These are phyloP conservation scores for Aythya fuligula DNA, from an alignment of 2,797 vertebrate genomes.

Conservation along the genomic window DNA sequence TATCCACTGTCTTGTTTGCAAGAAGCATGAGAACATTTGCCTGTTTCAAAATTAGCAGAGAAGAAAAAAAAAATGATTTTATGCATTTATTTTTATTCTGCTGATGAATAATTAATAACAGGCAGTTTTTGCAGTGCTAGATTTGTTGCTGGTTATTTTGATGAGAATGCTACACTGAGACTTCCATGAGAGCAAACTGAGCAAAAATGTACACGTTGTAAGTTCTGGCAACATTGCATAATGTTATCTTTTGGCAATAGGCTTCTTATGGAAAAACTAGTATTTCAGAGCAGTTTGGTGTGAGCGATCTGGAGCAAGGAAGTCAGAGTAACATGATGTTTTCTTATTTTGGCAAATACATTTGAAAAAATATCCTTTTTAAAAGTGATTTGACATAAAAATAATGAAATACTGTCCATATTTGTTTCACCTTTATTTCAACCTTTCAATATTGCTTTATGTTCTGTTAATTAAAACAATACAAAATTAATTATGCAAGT, in stretches of 20 bases:
- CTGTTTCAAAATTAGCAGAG: conserved; percentile 8
- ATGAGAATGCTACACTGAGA: neutral
- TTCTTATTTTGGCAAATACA: neutral
- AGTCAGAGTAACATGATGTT: neutral
- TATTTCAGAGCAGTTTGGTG: neutral
- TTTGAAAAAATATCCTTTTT: neutral
- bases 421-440: neutral
- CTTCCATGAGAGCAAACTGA: neutral
- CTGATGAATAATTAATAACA: conserved; percentile 22
- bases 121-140: neutral
- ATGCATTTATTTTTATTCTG: conserved; percentile 16
- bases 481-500: neutral
- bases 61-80: neutral
- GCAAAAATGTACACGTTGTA: neutral
- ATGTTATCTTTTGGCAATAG: neutral
- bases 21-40: neutral
- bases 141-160: neutral
- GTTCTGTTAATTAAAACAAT: neutral
- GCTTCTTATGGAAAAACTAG: neutral
- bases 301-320: neutral
- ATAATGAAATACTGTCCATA: neutral
- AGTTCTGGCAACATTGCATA: neutral
- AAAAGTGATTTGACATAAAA: neutral
- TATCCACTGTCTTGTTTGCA: neutral
- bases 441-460: neutral